phyloP scores from a whole-genome alignment of 2,888 invertebrate genomes.

The Harpagoxenus sublaevis region DNA sequence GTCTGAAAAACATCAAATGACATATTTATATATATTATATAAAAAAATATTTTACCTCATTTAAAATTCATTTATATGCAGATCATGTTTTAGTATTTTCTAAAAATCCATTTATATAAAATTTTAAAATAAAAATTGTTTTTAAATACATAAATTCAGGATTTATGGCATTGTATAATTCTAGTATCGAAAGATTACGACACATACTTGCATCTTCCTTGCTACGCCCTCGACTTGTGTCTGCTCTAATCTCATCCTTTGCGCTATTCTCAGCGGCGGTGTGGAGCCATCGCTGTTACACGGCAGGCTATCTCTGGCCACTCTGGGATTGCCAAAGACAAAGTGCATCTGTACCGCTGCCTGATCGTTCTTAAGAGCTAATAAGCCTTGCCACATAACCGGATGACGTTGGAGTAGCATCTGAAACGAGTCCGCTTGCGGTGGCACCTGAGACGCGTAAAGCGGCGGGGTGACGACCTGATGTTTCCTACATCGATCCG shows the following conservation, averaged over 20 bases:
- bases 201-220: constrained; percentile 96
- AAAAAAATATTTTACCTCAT: not conserved
- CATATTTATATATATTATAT: not conserved
- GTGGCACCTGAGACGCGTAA: constrained; percentile 92
- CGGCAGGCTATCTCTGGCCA: constrained; percentile 96
- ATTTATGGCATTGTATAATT: not conserved
- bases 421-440: constrained; percentile 93
- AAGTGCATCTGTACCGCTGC: constrained; percentile 99
- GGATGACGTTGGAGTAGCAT: constrained; percentile 96
- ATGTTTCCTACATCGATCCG: constrained; percentile 87
- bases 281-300: constrained; percentile 94
- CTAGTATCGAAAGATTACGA: not conserved
- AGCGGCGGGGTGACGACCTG: constrained; percentile 86
- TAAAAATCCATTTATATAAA: constrained; percentile 1
- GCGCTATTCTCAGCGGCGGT: constrained; percentile 96
- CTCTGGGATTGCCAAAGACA: constrained; percentile 96
- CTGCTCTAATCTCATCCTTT: constrained; percentile 98
- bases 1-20: constrained; percentile 88
- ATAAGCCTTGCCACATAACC: constrained; percentile 98
- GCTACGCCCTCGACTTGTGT: constrained; percentile 98
- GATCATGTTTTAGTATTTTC: not conserved
- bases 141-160: not conserved
- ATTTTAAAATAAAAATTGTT: not conserved
- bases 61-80: constrained; percentile 14
- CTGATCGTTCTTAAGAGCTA: constrained; percentile 98